These are phyloP conservation scores for Leptopilina syphax DNA, from an alignment of 2,888 invertebrate genomes.

Conservation along the genomic window DNA sequence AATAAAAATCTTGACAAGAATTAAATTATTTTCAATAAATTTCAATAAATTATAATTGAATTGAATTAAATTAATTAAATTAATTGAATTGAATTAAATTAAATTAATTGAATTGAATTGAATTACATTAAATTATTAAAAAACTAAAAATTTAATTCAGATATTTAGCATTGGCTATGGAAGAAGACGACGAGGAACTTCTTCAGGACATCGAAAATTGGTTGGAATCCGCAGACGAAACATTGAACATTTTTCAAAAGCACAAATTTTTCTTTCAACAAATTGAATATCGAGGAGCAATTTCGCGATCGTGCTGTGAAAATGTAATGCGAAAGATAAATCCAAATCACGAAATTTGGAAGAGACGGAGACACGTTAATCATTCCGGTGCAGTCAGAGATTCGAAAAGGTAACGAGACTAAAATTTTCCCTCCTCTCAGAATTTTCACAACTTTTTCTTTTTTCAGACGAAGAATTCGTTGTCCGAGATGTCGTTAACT, in stretches of 20 bases:
- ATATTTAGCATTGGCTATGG: constrained; percentile 80
- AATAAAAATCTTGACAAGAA: no score
- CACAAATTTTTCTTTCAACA: constrained; percentile 72
- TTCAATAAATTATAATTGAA: no score
- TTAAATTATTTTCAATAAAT: no score
- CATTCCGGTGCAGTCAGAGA: constrained; percentile 67
- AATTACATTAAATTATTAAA: no score
- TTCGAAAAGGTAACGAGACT: constrained; percentile 51
- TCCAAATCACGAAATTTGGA: constrained; percentile 67
- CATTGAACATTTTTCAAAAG: constrained; percentile 55
- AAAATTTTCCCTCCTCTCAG: not conserved
- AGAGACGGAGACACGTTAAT: constrained; percentile 63
- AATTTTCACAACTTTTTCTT: not conserved
- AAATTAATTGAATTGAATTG: no score
- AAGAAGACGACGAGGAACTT: constrained; percentile 79
- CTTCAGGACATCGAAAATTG: constrained; percentile 76
- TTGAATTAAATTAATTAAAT: no score
- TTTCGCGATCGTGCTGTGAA: constrained; percentile 78
- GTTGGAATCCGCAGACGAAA: constrained; percentile 62
- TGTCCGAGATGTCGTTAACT: no score
- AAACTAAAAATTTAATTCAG: constrained; percentile 61
- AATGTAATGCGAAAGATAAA: constrained; percentile 71
- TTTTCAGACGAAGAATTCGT: no score
- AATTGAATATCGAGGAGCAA: constrained; percentile 78
- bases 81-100: no score